A percentile compares a stretch with the other conserved stretches of the same genome.
These are phyloP conservation scores for Taphrorychus bicolor DNA, from an alignment of 2,888 invertebrate genomes.

Conservation along the genomic window DNA sequence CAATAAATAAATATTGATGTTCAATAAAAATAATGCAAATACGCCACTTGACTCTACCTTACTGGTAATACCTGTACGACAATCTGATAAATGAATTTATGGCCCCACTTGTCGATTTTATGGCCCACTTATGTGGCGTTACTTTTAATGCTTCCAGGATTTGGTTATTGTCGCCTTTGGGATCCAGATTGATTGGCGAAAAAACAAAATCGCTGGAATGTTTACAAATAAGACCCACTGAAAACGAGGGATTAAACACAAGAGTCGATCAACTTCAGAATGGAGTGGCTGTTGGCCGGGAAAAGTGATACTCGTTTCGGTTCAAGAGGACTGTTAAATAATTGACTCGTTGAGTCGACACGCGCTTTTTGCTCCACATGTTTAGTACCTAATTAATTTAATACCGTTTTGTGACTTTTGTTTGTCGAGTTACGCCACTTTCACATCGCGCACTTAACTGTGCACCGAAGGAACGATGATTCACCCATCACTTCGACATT, in stretches of 20 bases:
- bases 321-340: conserved; percentile 37
- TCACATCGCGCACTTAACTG: background rate
- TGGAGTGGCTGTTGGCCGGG: conserved; percentile 28
- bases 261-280: conserved; percentile 36
- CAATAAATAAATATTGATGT: background rate
- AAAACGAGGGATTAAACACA: conserved; percentile 13
- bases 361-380: background rate
- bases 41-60: background rate
- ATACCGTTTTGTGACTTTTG: background rate
- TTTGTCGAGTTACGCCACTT: no score
- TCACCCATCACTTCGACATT: conserved; percentile 4
- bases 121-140: conserved; percentile 7
- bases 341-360: no score
- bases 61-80: background rate
- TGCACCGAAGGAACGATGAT: no score
- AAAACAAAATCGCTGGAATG: background rate
- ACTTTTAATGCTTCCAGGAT: background rate
- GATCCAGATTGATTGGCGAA: background rate
- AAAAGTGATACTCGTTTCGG: conserved; percentile 27
- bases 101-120: conserved; percentile 7
- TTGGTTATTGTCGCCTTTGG: background rate
- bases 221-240: background rate
- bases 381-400: background rate
- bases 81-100: background rate
- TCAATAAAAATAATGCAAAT: background rate